These are phyloP conservation scores for Papilio polyxenes DNA, from an alignment of 1,140 invertebrate genomes.

Conservation along the genomic window DNA sequence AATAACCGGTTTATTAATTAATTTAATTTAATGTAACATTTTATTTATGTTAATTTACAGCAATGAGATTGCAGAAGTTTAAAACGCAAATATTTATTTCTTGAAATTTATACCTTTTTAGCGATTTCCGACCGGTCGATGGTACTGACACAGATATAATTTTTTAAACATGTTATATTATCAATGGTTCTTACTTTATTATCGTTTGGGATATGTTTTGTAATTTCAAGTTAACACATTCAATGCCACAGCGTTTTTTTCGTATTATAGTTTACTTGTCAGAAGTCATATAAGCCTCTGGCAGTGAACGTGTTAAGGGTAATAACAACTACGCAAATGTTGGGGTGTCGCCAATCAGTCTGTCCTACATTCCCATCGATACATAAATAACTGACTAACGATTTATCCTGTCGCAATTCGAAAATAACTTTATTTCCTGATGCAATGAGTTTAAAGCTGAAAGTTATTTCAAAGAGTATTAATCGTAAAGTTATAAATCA, in stretches of 20 bases:
- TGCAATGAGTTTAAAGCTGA: background rate
- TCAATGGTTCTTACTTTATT: no score
- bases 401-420: background rate
- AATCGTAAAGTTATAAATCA: background rate
- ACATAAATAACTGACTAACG: background rate
- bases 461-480: background rate
- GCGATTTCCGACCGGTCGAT: no score
- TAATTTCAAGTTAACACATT: background rate
- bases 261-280: background rate
- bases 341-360: background rate
- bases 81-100: no score
- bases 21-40: no score
- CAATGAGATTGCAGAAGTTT: no score
- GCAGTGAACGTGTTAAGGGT: background rate
- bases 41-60: no score
- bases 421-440: background rate
- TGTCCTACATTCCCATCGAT: background rate
- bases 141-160: no score
- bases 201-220: no score
- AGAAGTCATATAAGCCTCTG: background rate
- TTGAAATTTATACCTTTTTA: no score
- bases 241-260: background rate
- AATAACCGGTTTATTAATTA: no score
- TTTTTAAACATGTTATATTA: no score
- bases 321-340: background rate